Evolutionary conservation across 2,888 invertebrate species (phyloP).

Genomic region (Pseudanteris insignis): DNA sequence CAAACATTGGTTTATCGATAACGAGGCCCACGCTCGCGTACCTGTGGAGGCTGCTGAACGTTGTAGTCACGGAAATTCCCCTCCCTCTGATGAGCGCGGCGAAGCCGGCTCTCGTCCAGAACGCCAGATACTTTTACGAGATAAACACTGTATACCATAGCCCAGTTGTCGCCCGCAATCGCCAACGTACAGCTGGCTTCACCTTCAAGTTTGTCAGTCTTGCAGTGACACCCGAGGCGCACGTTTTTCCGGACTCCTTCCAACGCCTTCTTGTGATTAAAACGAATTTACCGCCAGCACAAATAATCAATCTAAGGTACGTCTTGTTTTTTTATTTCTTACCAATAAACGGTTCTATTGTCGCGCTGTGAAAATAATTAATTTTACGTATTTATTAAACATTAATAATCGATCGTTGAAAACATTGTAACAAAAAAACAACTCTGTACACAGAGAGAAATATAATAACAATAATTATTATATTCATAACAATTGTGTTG

Average conservation of each 20-base stretch:
- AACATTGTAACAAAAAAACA: background rate
- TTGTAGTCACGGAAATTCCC: slow-evolving; percentile 28
- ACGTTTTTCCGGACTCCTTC: slow-evolving; percentile 24
- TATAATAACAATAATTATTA: no score
- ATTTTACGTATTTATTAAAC: no score
- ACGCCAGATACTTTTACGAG: slow-evolving; percentile 52
- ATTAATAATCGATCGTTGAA: no score
- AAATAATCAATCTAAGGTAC: slow-evolving; percentile 10
- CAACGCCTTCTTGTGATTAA: slow-evolving; percentile 12
- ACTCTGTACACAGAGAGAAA: no score
- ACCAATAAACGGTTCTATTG: no score
- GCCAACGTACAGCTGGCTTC: slow-evolving; percentile 48
- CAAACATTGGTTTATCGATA: slow-evolving; percentile 17
- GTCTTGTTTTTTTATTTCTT: no score
- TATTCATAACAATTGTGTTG: no score
- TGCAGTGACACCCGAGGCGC: slow-evolving; percentile 26
- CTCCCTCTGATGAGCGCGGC: slow-evolving; percentile 20
- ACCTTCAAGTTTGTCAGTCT: slow-evolving; percentile 42
- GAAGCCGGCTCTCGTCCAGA: slow-evolving; percentile 36
- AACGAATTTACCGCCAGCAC: no score
- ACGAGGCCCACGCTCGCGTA: slow-evolving; percentile 27
- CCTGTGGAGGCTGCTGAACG: slow-evolving; percentile 32
- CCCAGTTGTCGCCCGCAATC: slow-evolving; percentile 55
- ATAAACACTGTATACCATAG: slow-evolving; percentile 51
- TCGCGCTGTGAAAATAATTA: no score